Conservation (phyloP, 2,113 vertebrate species). For the Chloropsis cyanopogon region DNA sequence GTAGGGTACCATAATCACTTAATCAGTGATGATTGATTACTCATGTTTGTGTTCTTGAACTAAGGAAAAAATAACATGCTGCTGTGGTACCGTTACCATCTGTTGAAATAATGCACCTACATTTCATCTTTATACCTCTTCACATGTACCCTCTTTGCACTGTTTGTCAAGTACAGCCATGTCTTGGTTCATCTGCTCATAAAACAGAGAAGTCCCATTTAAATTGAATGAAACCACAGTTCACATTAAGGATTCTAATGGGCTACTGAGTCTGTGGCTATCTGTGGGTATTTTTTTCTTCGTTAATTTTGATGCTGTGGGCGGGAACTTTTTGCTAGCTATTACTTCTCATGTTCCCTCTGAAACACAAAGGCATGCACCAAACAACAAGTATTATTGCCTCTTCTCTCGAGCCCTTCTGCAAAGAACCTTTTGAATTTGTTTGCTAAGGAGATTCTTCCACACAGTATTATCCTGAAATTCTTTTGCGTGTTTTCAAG, state of each 20-base stretch:
- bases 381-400: not conserved
- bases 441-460: not conserved
- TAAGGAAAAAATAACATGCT: slow-evolving; percentile 71
- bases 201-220: slow-evolving; percentile 53
- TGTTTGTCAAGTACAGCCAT: slow-evolving; percentile 25
- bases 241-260: slow-evolving; percentile 50
- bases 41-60: slow-evolving; percentile 73
- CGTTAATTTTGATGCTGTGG: not conserved
- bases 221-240: slow-evolving; percentile 32
- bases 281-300: not conserved
- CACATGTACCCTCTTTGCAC: not conserved
- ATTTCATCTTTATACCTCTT: slow-evolving; percentile 69
- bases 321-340: not conserved
- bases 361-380: not conserved
- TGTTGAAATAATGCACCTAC: slow-evolving; percentile 70
- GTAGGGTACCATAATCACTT: slow-evolving; percentile 74
- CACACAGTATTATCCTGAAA: not conserved
- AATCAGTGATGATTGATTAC: slow-evolving; percentile 79
- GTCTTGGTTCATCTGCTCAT: slow-evolving; percentile 33
- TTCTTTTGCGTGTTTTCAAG: not conserved
- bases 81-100: slow-evolving; percentile 72
- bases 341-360: not conserved
- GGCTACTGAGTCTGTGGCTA: slow-evolving; percentile 16
- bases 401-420: not conserved
- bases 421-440: not conserved